Base-by-base conservation (phyloP, 2,797 vertebrate species). In the Salmo trutta region DNA sequence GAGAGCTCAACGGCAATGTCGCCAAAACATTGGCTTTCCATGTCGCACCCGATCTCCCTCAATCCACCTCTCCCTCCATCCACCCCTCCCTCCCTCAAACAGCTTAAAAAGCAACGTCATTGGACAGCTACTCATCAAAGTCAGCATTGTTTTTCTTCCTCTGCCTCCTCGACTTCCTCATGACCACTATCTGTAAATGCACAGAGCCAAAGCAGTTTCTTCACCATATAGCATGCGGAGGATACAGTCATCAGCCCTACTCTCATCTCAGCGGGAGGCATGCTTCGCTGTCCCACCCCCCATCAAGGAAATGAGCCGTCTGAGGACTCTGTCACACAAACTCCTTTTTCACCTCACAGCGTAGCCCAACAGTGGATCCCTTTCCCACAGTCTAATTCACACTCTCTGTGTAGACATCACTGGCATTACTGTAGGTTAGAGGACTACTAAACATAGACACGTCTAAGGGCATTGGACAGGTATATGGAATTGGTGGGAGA, bases 201-300 rank as follows among this genome's bases (percentile, higher is more conserved):
- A 47, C 41, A 14, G 41, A 10, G 2, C 41, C 41, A 47, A 21
- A 59, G 7, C 6, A 59, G 41, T 47, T 47, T 47, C 41, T 47
- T 47, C 79, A 83, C 77, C 82, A 78, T 73, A 41, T 41, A 12
- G 0, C 36, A 73, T 80, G 79, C 4, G 1, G 62, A 66, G 59
- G 36, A 72, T 77, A 83, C 75, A 84, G 84, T 82, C 88, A 92
- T 90, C 90, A 89, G 86, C 91, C 82, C 81, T 75, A 76, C 76
- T 81, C 80, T 79, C 81, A 77, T 85, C 83, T 82, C 64, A 79
- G 81, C 86, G 69, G 87, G 83, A 77, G 75, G 82, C 80, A 47
- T 83, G 74, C 83, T 81, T 78, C 79, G 54, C 66, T 56, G 12
- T 76, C 74, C 79, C 33, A 6, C 33, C 78, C 7, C 27, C 8